Base-by-base conservation (phyloP, 2,797 vertebrate genomes). In the Coilia nasus region DNA sequence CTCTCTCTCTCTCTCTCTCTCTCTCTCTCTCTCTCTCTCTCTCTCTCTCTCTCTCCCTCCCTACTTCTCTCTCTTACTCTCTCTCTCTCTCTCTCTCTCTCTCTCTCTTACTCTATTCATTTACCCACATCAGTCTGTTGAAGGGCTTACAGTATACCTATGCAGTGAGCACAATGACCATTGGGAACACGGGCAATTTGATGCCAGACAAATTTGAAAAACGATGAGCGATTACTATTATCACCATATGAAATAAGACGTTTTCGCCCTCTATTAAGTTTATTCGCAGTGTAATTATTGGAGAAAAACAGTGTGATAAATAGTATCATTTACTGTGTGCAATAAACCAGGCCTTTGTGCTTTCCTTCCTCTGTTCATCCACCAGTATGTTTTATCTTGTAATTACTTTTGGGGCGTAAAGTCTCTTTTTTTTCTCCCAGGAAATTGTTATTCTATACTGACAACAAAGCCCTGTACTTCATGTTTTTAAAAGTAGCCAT, bases 311-410 rank as follows among this genome's bases (percentile, higher is more conserved):
- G 67, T 75, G 67, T 75, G 67, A 75, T 75, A 19, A 75, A 75
- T 75, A 75, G 67, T 75, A 75, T 35, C 67, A 75, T 75, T 75
- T 75, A 75, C 67, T 41, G 67, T 75, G 67, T 35, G 67, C 67
- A 75, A 35, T 75, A 75, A 75, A 75, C 28, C 67, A 41, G 67
- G 28, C 31, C 67, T 75, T 41, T 75, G 31, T 75, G 67, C 28
- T 75, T 17, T 75, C 31, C 67, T 35, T 75, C 25, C 67, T 75
- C 67, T 75, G 67, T 75, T 75, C 35, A 75, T 75, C 67, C 67
- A 75, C 67, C 67, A 75, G 28, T 75, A 75, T 75, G n/a, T 64
- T 64, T 64, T 64, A 35, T 35, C 28, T 31, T 75, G 67, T 75
- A 75, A 75, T 75, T 75, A 75, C 67, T 19, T 75, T 75, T 75